These are phyloP conservation scores for Zhengitettix transpicula DNA, from an alignment of 2,888 invertebrate genomes.

Conservation along the genomic window DNA sequence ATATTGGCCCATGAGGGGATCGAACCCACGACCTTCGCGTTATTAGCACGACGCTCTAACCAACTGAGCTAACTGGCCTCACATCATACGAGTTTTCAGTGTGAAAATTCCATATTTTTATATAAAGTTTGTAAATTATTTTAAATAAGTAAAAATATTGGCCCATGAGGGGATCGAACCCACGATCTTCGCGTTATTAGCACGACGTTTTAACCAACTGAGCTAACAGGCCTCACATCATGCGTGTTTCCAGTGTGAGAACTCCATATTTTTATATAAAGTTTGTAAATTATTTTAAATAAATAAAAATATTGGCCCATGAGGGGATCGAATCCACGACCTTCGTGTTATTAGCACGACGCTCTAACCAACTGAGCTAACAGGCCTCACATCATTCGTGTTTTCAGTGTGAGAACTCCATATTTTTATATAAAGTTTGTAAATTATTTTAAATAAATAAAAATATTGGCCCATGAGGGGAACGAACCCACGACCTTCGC, in stretches of 20 bases:
- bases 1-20: slow-evolving; percentile 5
- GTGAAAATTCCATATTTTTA: too few species aligned
- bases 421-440: too few species aligned
- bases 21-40: slow-evolving; percentile 8
- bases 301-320: not conserved
- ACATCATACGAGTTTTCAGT: too few species aligned
- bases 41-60: slow-evolving; percentile 8
- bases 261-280: too few species aligned
- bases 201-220: not conserved
- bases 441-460: too few species aligned
- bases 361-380: slow-evolving; percentile 8
- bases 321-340: slow-evolving; percentile 8
- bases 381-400: not conserved
- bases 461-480: slow-evolving; percentile 4
- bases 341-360: slow-evolving; percentile 8
- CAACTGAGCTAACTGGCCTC: not conserved
- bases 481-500: slow-evolving; percentile 8
- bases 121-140: too few species aligned
- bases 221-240: not conserved
- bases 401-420: too few species aligned
- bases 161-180: not conserved
- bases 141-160: too few species aligned
- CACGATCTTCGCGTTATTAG: not conserved
- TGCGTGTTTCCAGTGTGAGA: too few species aligned
- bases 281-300: too few species aligned